phyloP scores from a whole-genome alignment of 1,140 invertebrate species.

The Caenorhabditis remanei region DNA sequence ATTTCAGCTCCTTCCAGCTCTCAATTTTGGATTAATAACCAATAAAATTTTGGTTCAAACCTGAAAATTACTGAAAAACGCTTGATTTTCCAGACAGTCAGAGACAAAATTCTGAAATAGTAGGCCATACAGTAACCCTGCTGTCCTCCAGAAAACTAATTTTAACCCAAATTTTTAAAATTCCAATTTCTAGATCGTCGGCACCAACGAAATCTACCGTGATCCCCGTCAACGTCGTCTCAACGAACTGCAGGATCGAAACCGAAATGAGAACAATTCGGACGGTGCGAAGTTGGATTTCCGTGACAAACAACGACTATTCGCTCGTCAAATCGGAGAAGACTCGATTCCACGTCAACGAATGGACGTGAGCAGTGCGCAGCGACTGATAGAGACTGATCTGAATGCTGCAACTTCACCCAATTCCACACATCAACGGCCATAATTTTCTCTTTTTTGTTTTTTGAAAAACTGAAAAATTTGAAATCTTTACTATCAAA shows the following conservation, averaged over 20 bases:
- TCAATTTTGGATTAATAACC: too few species aligned
- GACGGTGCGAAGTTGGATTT: slow-evolving; percentile 72
- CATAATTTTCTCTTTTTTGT: slow-evolving; percentile 24
- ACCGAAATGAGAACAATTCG: slow-evolving; percentile 70
- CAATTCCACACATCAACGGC: neutral
- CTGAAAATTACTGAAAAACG: too few species aligned
- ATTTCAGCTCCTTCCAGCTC: too few species aligned
- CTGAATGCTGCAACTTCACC: slow-evolving; percentile 22
- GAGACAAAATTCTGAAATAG: too few species aligned
- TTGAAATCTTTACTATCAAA: too few species aligned
- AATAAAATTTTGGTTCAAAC: too few species aligned
- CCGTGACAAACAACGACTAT: slow-evolving; percentile 79
- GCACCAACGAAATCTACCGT: slow-evolving; percentile 79
- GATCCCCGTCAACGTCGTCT: slow-evolving; percentile 78
- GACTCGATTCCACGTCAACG: slow-evolving; percentile 77
- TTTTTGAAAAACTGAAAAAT: too few species aligned
- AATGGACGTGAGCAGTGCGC: slow-evolving; percentile 75
- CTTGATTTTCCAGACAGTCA: too few species aligned
- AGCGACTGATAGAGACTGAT: slow-evolving; percentile 57
- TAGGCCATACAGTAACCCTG: too few species aligned
- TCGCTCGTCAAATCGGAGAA: slow-evolving; percentile 79
- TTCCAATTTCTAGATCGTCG: slow-evolving; percentile 70
- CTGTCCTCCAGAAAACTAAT: too few species aligned
- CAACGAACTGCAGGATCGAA: slow-evolving; percentile 57
- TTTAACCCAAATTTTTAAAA: slow-evolving; percentile 14